phyloP scores from a whole-genome alignment of 2,888 invertebrate genomes.

The Noctua pronuba region DNA sequence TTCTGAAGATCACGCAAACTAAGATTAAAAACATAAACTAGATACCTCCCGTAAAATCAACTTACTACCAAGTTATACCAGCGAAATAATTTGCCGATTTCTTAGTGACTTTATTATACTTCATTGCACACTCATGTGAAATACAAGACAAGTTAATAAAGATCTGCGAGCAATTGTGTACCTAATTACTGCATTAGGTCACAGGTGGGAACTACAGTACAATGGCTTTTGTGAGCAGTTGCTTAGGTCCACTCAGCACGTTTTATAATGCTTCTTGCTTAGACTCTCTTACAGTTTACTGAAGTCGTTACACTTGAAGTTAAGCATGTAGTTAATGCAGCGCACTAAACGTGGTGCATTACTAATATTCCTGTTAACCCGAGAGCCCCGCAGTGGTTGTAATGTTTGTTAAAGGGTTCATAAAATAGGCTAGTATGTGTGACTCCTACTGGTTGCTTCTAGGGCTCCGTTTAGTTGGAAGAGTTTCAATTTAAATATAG shows the following conservation, averaged over 20 bases:
- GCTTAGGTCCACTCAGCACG: slow-evolving; percentile 11
- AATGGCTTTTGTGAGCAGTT: neutral
- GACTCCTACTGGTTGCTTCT: neutral
- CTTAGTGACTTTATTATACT: neutral
- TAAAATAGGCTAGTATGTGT: neutral
- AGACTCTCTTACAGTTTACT: slow-evolving; percentile 25
- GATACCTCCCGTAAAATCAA: neutral
- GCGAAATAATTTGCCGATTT: neutral
- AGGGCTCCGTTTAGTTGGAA: neutral
- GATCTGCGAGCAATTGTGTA: neutral
- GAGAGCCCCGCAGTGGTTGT: neutral
- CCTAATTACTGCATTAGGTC: neutral
- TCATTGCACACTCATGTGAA: neutral
- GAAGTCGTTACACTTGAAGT: slow-evolving; percentile 4
- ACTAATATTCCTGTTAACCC: slow-evolving; percentile 15
- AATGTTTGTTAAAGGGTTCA: slow-evolving; percentile 7
- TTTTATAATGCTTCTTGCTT: slow-evolving; percentile 20
- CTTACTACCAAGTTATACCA: neutral
- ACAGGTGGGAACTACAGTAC: slow-evolving; percentile 13
- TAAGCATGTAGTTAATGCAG: slow-evolving; percentile 30
- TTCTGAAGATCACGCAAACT: neutral
- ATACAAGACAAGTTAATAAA: neutral
- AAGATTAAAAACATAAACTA: neutral
- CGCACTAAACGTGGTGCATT: slow-evolving; percentile 21
- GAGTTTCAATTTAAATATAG: neutral